phyloP scores from a whole-genome alignment of 2,797 vertebrate species.

The Epinephelus coioides region DNA sequence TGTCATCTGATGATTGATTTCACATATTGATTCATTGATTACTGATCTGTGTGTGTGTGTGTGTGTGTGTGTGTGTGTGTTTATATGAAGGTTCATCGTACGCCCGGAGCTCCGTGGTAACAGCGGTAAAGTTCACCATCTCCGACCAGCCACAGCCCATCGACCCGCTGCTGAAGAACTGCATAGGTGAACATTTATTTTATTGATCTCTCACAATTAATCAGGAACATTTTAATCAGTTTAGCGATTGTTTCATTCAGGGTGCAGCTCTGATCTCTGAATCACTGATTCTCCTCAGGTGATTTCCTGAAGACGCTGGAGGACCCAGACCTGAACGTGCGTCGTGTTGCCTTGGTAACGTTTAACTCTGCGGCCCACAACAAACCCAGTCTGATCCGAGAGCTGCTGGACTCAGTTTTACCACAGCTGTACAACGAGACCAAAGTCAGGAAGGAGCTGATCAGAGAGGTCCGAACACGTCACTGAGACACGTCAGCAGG shows the following conservation, averaged over 20 bases:
- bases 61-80: not conserved
- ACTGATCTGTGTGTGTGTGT: not conserved
- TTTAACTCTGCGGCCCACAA: conserved; percentile 98
- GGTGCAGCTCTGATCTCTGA: too few species aligned
- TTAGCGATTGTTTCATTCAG: too few species aligned
- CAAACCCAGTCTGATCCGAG: conserved; percentile 93
- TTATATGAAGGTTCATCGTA: conserved; percentile 92
- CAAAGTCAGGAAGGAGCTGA: conserved; percentile 93
- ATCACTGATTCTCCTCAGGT: conserved; percentile 78
- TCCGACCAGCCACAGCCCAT: conserved; percentile 98
- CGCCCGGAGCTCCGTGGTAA: conserved; percentile 97
- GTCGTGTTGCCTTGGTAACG: conserved; percentile 94
- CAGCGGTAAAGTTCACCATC: conserved; percentile 99
- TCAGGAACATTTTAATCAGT: too few species aligned
- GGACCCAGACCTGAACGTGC: conserved; percentile 94
- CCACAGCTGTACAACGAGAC: conserved; percentile 96
- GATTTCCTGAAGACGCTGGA: conserved; percentile 95
- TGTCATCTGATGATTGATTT: not conserved
- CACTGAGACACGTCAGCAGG: too few species aligned
- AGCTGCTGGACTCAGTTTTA: conserved; percentile 87
- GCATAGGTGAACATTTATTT: conserved; percentile 89
- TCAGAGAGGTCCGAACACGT: conserved; percentile 89
- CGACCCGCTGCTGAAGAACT: conserved; percentile 97
- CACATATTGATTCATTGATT: conserved; percentile 9
- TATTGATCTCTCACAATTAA: too few species aligned